Base-by-base conservation (phyloP, 2,797 vertebrate genomes). In the Anolis apletophallus region DNA sequence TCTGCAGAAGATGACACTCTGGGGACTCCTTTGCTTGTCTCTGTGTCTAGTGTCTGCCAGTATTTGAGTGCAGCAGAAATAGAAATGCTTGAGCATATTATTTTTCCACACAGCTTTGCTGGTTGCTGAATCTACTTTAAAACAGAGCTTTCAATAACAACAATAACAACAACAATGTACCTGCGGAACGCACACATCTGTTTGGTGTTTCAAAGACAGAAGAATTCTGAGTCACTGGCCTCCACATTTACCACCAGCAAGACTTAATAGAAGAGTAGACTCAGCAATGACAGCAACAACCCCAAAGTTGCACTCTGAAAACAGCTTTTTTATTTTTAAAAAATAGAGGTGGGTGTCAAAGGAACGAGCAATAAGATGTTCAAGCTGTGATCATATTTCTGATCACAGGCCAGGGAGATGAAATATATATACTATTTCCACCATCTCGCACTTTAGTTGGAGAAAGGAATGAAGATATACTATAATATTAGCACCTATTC, bases 1-100 rank as follows among this genome's bases (percentile, higher is more conserved):
- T n/a, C 92, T 88, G 87, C 91, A 95, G 94, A 94, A 94, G 95
- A 96, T 93, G 94, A 96, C 93, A 91, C 95, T 95, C 96, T 95
- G 93, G 96, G 92, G 95, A 96, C 94, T 92, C 92, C 94, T n/a
- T 91, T 95, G 95, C 95, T 96, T 96, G 94, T 96, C 95, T 96
- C 95, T 91, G 95, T 90, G 94, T 93, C 93, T 94, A 81, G 68
- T 88, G 94, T 95, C 96, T 96, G 92, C 91, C 88, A 96, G 94
- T n/a, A n/a, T n/a, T n/a, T n/a, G 94, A 94, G 90, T 93, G 93
- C 92, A 89, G 94, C 93, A 89, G 92, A 91, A 89, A 88, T 67
- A 90, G 91, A 93, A 72, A 90, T 86, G 85, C 92, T 85, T 91
- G 90, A 87, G 75, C 86, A 91, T 92, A 88, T 90, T 91, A 87